Base-by-base conservation (phyloP, 2,113 vertebrate genomes). In the Notothenia rossii region DNA sequence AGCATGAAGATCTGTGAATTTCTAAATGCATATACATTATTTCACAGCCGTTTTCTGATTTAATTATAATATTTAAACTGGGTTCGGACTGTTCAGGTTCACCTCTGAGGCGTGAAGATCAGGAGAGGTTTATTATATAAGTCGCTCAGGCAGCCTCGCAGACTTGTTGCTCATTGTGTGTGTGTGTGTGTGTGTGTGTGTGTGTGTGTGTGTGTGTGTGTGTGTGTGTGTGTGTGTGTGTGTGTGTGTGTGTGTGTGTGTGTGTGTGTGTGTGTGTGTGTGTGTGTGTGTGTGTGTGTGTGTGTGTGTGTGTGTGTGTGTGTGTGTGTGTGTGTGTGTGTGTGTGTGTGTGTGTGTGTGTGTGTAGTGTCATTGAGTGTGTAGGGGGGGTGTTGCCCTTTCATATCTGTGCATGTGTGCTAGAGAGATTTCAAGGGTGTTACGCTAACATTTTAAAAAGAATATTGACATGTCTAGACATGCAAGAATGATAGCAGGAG, bases 401-500 rank as follows among this genome's bases (percentile, higher is more conserved):
- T 50, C 15, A 61, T 58, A 22, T 72, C 22, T 40, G 40, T 22
- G 14, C 49, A 45, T 72, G 58, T 54, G 53, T 49, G 72, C 33
- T 13, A 40, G 72, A 54, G 49, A 59, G 68, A 74, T 88, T 86
- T 84, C 88, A 86, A 56, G 69, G 64, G 61, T 60, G 86, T 75
- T 82, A 84, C 55, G 75, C 76, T 77, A 67, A 83, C 88, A 87
- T 77, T 84, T 81, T 82, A 36, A 74, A 82, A 76, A 78, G 25
- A 67, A 79, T 88, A 76, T 87, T 78, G 85, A 89, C 88, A 74
- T 82, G 91, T 93, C 88, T 88, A 84, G 89, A 90, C 93, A 79
- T 83, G 86, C 62, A 69, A 77, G 50, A 64, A 65, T 77, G 61
- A 82, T 71, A 75, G 76, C 48, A 7, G 11, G 58, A 84, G 81